These are phyloP conservation scores for Hipposideros larvatus DNA, from an alignment of 2,797 vertebrate genomes.

Conservation along the genomic window DNA sequence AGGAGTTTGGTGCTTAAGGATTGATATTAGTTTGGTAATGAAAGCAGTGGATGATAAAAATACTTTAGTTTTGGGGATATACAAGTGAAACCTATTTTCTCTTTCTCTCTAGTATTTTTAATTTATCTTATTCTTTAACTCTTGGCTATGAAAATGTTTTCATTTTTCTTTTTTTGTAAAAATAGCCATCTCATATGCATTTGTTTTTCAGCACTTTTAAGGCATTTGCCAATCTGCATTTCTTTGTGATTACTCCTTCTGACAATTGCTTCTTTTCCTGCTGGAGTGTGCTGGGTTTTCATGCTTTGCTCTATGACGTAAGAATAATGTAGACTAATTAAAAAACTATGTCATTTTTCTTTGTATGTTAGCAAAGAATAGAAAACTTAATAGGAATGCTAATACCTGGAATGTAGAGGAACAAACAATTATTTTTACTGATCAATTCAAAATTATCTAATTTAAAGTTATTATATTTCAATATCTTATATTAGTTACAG, in stretches of 20 bases:
- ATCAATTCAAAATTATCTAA: slow-evolving; percentile 39
- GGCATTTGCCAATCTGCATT: not conserved
- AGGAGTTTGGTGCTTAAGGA: not conserved
- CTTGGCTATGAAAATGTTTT: slow-evolving; percentile 9
- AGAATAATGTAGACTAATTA: not conserved
- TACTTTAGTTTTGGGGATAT: not conserved
- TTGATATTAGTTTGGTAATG: not conserved
- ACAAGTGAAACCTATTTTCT: not conserved
- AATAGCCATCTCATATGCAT: slow-evolving; percentile 2
- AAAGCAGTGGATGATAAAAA: slow-evolving; percentile 20
- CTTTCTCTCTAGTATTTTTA: not conserved
- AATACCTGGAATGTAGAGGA: not conserved
- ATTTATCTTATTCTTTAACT: slow-evolving; percentile 4
- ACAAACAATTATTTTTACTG: slow-evolving; percentile 10
- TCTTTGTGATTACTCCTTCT: slow-evolving; percentile 41
- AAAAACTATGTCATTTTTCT: slow-evolving; percentile 3
- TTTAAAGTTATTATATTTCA: not conserved
- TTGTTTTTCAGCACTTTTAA: slow-evolving; percentile 47
- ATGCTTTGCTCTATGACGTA: slow-evolving; percentile 16
- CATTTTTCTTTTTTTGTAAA: slow-evolving; percentile 13
- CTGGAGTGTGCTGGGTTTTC: not conserved
- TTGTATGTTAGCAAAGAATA: not conserved
- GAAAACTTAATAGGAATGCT: not conserved
- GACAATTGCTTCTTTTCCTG: not conserved
- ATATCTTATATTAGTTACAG: not conserved